Percentiles rank a stretch among this genome's conserved stretches.
phyloP scores from a whole-genome alignment of 2,113 vertebrate genomes.

The Cnemophilus loriae region DNA sequence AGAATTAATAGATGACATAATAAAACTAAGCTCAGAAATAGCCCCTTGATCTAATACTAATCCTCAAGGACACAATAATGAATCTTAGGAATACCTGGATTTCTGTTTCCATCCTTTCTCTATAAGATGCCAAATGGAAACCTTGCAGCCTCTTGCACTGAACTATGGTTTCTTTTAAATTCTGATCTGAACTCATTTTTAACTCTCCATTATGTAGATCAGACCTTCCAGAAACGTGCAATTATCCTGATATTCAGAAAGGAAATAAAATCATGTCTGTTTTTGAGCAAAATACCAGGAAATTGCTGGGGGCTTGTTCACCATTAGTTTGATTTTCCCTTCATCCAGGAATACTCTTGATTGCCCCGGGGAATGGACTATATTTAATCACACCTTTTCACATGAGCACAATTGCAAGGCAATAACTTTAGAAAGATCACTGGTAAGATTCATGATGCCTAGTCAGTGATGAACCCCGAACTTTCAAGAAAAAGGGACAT shows the following conservation, averaged over 20 bases:
- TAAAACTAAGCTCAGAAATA: not conserved
- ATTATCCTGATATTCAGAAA: not conserved
- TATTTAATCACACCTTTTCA: not conserved
- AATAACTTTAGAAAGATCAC: not conserved
- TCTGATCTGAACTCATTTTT: not conserved
- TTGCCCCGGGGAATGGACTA: not conserved
- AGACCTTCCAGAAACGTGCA: not conserved
- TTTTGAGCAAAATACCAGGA: not conserved
- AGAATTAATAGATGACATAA: not conserved
- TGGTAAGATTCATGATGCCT: rapidly evolving
- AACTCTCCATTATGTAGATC: not conserved
- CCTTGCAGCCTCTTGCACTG: not conserved
- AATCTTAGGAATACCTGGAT: not conserved
- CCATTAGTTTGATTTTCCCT: not conserved
- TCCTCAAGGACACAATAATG: not conserved
- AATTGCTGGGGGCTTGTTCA: not conserved
- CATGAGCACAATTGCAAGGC: not conserved
- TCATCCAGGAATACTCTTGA: not conserved
- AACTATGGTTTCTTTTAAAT: not conserved
- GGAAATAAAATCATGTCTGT: not conserved
- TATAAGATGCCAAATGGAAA: not conserved
- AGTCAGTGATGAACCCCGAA: too few relatives aligned
- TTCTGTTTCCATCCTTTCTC: not conserved
- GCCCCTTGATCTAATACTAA: not conserved
- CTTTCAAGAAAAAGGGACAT: not conserved